Evolutionary conservation across 2,888 invertebrate genomes (phyloP).

Genomic region (Carcina quercana): DNA sequence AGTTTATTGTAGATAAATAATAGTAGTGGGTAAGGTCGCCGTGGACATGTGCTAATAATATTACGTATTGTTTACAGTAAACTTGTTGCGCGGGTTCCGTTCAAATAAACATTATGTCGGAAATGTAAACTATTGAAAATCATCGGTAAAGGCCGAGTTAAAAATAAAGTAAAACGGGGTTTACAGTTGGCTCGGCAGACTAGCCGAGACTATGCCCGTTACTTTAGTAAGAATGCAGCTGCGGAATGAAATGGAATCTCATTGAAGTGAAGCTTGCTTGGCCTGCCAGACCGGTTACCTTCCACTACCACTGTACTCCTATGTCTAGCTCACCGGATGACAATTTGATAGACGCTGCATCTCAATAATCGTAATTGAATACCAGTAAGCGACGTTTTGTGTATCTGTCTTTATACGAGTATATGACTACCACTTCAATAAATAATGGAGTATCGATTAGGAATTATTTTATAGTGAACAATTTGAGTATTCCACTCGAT

Average conservation of each 20-base stretch:
- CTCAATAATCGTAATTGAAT: constrained; percentile 38
- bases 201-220: constrained; percentile 56
- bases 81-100: constrained; percentile 30
- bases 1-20: too few species aligned
- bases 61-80: constrained; percentile 29
- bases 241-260: constrained; percentile 71
- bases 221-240: constrained; percentile 68
- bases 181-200: constrained; percentile 34
- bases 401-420: constrained; percentile 13
- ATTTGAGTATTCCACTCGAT: constrained; percentile 15
- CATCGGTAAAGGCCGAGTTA: constrained; percentile 11
- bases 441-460: constrained; percentile 6
- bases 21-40: constrained; percentile 37
- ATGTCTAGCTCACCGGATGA: constrained; percentile 49
- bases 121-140: constrained; percentile 14
- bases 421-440: too few species aligned
- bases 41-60: constrained; percentile 18
- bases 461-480: constrained; percentile 1
- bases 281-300: constrained; percentile 43
- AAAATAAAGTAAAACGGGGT: constrained; percentile 22
- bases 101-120: constrained; percentile 22
- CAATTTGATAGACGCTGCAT: constrained; percentile 60
- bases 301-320: constrained; percentile 48
- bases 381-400: constrained; percentile 17
- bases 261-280: constrained; percentile 58